Evolutionary conservation across 2,113 vertebrate species (phyloP).

Genomic region (Hepsetus odoe): DNA sequence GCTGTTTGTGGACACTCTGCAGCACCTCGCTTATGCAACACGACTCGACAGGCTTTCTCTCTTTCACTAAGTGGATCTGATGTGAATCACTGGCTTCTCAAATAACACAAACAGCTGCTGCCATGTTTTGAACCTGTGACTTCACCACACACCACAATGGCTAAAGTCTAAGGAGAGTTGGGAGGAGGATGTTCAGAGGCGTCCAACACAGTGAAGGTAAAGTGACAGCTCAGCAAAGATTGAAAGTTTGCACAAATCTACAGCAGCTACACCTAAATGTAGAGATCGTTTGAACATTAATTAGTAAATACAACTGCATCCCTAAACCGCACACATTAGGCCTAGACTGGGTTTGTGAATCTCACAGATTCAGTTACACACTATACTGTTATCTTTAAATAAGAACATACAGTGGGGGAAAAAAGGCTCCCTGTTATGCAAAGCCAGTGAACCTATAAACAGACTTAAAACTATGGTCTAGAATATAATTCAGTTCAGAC

Average conservation of each 20-base stretch:
- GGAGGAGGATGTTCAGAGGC: neutral
- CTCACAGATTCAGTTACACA: too few species aligned
- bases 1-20: constrained; percentile 1
- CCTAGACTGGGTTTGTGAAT: too few species aligned
- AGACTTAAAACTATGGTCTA: too few species aligned
- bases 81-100: constrained; percentile 9
- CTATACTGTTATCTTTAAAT: too few species aligned
- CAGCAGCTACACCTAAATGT: too few species aligned
- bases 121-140: neutral
- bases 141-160: neutral
- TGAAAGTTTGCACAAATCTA: neutral
- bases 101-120: neutral
- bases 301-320: too few species aligned
- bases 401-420: too few species aligned
- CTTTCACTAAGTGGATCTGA: neutral
- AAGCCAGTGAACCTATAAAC: too few species aligned
- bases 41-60: neutral
- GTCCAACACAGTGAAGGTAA: neutral
- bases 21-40: neutral
- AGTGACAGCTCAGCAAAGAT: neutral
- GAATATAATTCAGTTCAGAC: too few species aligned
- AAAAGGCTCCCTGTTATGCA: too few species aligned
- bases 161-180: neutral
- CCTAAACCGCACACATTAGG: too few species aligned
- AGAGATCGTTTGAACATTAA: too few species aligned